Evolutionary conservation across 92 coral and sea anemone species (phyloP).

Genomic region (Chrysogorgia sp.): DNA sequence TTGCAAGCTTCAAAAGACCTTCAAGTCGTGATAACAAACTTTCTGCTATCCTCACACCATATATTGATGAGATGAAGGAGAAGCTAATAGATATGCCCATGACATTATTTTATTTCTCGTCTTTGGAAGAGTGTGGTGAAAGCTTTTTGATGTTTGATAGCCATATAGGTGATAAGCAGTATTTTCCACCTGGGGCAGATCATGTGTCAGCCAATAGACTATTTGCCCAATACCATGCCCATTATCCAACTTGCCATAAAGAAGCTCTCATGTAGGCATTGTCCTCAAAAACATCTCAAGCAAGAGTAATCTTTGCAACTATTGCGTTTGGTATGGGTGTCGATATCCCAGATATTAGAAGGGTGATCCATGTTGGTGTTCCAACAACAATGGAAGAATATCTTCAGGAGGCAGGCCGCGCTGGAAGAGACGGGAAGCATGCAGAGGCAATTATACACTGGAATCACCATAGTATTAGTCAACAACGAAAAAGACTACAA

Average conservation of each 20-base stretch:
- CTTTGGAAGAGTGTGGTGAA: no score
- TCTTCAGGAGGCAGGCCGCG: conserved; percentile 43
- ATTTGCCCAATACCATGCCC: conserved; percentile 45
- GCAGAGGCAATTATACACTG: conserved; percentile 20
- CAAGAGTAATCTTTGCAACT: conserved; percentile 32
- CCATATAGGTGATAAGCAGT: conserved; percentile 19
- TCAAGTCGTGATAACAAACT: neutral
- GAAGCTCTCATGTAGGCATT: conserved; percentile 5
- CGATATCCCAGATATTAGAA: conserved; percentile 16
- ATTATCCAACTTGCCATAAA: conserved; percentile 14
- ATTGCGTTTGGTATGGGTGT: conserved; percentile 47
- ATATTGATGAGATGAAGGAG: neutral
- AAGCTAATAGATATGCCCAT: neutral
- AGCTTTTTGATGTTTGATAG: neutral
- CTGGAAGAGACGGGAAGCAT: conserved; percentile 50
- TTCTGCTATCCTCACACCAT: neutral
- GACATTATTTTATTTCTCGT: no score
- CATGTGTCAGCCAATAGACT: conserved; percentile 4
- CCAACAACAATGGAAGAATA: conserved; percentile 32
- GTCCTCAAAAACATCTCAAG: neutral
- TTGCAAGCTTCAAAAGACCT: neutral
- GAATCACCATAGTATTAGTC: conserved; percentile 15
- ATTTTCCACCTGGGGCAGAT: conserved; percentile 18
- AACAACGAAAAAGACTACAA: neutral
- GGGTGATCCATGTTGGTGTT: conserved; percentile 40